A percentile compares a stretch with the other conserved stretches of the same genome.
Evolutionary conservation across 2,888 invertebrate species (phyloP).

Genomic region (Myathropa florea): DNA sequence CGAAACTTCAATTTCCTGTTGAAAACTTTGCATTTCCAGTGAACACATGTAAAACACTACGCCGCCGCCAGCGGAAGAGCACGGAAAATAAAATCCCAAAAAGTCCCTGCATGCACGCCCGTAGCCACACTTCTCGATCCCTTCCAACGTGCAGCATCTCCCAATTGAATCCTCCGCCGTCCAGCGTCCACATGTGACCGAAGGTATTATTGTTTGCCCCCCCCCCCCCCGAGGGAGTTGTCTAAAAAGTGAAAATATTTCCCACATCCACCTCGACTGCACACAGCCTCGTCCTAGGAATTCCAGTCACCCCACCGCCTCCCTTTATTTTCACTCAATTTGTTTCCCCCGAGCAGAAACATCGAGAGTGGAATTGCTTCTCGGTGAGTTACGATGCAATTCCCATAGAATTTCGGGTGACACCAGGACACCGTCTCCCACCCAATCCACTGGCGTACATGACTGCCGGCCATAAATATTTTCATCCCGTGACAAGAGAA

Average conservation of each 20-base stretch:
- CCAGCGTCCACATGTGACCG: constrained; percentile 53
- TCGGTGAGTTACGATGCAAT: constrained; percentile 67
- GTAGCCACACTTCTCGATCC: background rate
- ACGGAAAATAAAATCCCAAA: constrained; percentile 5
- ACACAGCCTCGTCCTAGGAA: constrained; percentile 25
- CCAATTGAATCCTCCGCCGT: constrained; percentile 29
- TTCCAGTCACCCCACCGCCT: background rate
- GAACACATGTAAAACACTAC: constrained; percentile 46
- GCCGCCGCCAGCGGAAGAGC: background rate
- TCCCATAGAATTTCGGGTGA: constrained; percentile 22
- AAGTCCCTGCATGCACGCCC: background rate
- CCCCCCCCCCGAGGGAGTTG: background rate
- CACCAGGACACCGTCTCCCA: background rate
- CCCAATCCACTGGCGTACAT: constrained; percentile 19
- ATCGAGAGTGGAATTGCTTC: constrained; percentile 64
- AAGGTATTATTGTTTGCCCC: constrained; percentile 44
- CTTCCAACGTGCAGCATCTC: constrained; percentile 26
- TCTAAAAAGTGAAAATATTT: constrained; percentile 53
- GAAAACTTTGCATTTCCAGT: constrained; percentile 49
- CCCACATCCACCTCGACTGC: constrained; percentile 9
- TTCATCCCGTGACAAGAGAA: constrained; percentile 47
- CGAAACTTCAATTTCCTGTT: constrained; percentile 53
- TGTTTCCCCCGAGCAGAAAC: constrained; percentile 54
- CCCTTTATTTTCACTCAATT: constrained; percentile 62
- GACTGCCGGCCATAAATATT: constrained; percentile 62